Conservation (phyloP, 2,113 vertebrate species). For the Percina caprodes region DNA sequence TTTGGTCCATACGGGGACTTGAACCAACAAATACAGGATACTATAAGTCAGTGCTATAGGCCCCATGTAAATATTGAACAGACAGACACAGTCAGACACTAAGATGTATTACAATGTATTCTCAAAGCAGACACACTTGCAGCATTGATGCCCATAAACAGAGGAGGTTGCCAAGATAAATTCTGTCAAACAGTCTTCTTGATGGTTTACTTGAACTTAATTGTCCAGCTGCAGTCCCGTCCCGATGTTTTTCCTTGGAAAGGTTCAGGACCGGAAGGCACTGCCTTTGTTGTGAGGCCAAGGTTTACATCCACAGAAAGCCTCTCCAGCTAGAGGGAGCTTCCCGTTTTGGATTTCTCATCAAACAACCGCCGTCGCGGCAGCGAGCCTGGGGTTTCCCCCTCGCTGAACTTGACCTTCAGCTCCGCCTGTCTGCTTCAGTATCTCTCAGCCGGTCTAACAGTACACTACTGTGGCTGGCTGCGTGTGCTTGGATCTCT, state of each 20-base stretch:
- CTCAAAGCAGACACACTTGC: not conserved
- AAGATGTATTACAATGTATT: no score
- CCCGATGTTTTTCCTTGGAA: not conserved
- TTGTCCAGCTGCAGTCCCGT: not conserved
- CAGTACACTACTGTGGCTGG: no score
- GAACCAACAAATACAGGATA: not conserved
- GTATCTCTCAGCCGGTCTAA: constrained; percentile 7
- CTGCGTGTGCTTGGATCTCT: not conserved
- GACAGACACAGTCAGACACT: not conserved
- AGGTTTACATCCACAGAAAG: constrained; percentile 7
- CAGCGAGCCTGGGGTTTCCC: constrained; percentile 45
- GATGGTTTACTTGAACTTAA: not conserved
- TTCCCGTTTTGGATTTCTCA: constrained; percentile 45
- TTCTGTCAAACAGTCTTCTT: not conserved
- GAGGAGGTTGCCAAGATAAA: not conserved
- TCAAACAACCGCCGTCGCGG: constrained; percentile 24
- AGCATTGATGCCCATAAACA: not conserved
- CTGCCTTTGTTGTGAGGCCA: not conserved
- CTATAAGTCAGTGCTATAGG: not conserved
- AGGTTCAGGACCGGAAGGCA: not conserved
- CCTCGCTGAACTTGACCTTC: constrained; percentile 42
- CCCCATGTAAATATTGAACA: not conserved
- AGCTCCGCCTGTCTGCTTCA: constrained; percentile 4
- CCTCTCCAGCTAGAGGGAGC: constrained; percentile 11
- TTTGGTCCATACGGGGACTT: no score